These are phyloP conservation scores for Capreolus pygargus DNA, from an alignment of 2,113 vertebrate genomes.

Conservation along the genomic window DNA sequence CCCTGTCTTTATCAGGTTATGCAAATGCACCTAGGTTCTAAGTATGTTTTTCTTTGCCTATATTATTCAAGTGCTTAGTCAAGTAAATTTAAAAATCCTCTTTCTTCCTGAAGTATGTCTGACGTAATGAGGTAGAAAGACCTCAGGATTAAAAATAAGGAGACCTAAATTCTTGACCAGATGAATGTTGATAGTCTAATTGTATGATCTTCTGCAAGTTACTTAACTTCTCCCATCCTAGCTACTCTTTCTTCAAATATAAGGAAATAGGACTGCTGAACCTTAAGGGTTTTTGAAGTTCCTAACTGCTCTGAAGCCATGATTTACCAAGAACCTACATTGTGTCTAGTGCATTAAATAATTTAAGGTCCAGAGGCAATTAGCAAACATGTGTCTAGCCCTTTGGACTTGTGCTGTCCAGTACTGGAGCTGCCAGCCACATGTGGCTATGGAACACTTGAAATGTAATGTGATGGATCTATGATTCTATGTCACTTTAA, in stretches of 20 bases:
- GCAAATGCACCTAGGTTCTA: not conserved
- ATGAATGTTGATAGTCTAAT: not conserved
- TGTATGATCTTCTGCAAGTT: not conserved
- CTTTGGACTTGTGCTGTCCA: not conserved
- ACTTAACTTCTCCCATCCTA: not conserved
- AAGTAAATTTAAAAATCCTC: constrained; percentile 10
- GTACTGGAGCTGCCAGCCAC: not conserved
- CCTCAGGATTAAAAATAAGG: not conserved
- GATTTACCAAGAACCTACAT: not conserved
- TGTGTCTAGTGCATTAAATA: not conserved
- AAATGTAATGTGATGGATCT: not conserved
- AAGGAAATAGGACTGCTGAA: not conserved
- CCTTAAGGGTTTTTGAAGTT: not conserved
- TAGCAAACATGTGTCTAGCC: not conserved
- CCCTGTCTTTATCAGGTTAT: not conserved
- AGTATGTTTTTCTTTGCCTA: not conserved
- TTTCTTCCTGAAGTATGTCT: not conserved
- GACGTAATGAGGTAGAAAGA: not conserved
- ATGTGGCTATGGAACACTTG: not conserved
- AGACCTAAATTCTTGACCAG: not conserved
- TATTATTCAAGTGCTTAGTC: not conserved
- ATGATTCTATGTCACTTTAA: not conserved
- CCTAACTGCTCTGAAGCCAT: not conserved
- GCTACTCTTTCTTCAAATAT: not conserved
- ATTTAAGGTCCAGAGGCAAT: not conserved